Conservation (phyloP, 1,140 invertebrate genomes). For the Brachionus rubens region DNA sequence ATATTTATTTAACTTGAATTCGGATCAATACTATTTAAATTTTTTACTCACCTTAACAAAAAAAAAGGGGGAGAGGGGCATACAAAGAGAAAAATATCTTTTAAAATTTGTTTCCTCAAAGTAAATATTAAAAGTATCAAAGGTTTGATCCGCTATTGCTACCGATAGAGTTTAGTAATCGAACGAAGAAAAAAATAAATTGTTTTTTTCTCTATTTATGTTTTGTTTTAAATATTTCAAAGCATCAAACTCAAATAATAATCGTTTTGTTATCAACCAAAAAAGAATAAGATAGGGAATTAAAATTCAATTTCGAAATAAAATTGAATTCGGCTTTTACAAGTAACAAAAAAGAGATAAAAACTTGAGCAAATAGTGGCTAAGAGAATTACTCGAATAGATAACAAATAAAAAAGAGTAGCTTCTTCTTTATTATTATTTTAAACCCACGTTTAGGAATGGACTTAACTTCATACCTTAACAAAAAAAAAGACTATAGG, state of each 20-base stretch:
- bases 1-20: too few relatives aligned
- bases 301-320: slow-evolving; percentile 25
- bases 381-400: too few relatives aligned
- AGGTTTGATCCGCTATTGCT: not conserved
- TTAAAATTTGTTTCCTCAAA: not conserved
- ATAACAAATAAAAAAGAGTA: too few relatives aligned
- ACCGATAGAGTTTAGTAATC: not conserved
- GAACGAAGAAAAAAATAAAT: slow-evolving; percentile 13
- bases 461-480: too few relatives aligned
- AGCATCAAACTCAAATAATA: slow-evolving; percentile 5
- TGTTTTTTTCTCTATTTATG: not conserved
- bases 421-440: too few relatives aligned
- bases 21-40: too few relatives aligned
- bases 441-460: too few relatives aligned
- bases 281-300: slow-evolving; percentile 27
- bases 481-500: too few relatives aligned
- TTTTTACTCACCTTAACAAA: too few relatives aligned
- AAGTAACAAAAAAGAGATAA: not conserved
- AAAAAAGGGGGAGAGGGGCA: too few relatives aligned
- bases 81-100: too few relatives aligned
- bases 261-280: slow-evolving; percentile 4
- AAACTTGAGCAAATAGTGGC: not conserved
- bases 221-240: not conserved
- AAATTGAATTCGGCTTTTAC: slow-evolving; percentile 2
- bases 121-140: slow-evolving; percentile 15